Evolutionary conservation across 2,113 vertebrate species (phyloP), one percentile per base, ranked within the genome.

Genomic region (Ochotona princeps): DNA sequence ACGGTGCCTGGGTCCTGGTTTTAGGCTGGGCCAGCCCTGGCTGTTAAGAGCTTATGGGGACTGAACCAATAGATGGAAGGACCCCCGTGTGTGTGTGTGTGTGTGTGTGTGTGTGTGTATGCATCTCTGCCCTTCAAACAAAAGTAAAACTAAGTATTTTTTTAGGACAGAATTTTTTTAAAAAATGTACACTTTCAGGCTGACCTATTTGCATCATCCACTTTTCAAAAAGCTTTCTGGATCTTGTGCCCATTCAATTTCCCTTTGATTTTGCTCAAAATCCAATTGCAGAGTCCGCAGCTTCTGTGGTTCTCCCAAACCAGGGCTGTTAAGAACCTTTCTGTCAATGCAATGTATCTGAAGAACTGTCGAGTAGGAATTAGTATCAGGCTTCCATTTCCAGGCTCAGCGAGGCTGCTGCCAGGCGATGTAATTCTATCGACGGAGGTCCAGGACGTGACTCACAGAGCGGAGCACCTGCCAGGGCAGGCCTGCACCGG

Each of bases 221-320:
- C 61, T 92, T 88, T 94, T 87, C 83, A 66, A 75, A 95, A 94
- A 94, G 92, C 75, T 85, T 76, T 32, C 54, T 47, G 84, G 73
- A 7, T 67, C 60, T 93, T 65, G 25, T 49, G 69, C 32, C 94
- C 96, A 92, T 76, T 91, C 93, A 81, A 88, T 72, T 83, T 79
- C 78, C 88, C 44, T 70, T 60, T 15, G 17, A 91, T 23, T 83
- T 44, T 86, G 66, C 84, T 89, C 82, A 79, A 89, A 92, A 81
- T 89, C 54, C 21, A 94, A 91, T 38, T 83, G 63, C 69, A 25
- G 61, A 5, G 25, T 32, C 86, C 44, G 80, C 70, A 90, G 79
- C 32, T 92, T 81, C 75, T 47, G 21, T 23, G 87, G 44, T 23
- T 28, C 6, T 47, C 72, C n/a, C 35, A 60, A 69, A 95, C 7